These are phyloP conservation scores for Sapayoa aenigma DNA, from an alignment of 2,113 vertebrate genomes.

Conservation along the genomic window DNA sequence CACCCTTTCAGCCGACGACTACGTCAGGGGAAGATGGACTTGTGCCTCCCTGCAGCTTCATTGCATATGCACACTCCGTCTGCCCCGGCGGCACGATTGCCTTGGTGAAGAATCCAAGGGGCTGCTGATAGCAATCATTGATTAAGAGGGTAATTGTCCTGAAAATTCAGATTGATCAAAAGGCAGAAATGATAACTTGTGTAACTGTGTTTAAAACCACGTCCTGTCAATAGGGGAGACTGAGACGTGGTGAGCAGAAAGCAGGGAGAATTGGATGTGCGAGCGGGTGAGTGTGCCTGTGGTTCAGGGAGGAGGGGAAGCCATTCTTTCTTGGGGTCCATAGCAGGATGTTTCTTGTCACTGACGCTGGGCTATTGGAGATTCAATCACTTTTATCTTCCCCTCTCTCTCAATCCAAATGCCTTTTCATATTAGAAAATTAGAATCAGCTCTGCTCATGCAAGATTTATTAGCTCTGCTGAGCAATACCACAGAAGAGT, in stretches of 20 bases:
- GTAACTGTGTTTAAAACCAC: slow-evolving; percentile 81
- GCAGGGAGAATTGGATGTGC: slow-evolving; percentile 74
- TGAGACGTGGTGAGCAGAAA: slow-evolving; percentile 70
- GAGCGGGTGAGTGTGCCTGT: slow-evolving; percentile 33
- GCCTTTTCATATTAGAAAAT: slow-evolving; percentile 86
- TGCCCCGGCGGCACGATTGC: slow-evolving; percentile 72
- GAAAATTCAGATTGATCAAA: slow-evolving; percentile 85
- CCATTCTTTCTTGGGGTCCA: slow-evolving; percentile 74
- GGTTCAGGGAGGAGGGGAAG: slow-evolving; percentile 44
- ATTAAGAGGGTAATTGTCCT: slow-evolving; percentile 84
- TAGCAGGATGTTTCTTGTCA: slow-evolving; percentile 80
- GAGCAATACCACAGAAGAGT: slow-evolving; percentile 78
- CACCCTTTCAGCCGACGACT: slow-evolving; percentile 56
- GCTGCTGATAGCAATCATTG: slow-evolving; percentile 82
- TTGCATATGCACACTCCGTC: slow-evolving; percentile 76
- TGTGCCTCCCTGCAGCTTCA: slow-evolving; percentile 71
- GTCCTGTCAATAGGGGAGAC: slow-evolving; percentile 77
- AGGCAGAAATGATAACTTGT: slow-evolving; percentile 83
- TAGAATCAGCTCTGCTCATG: slow-evolving; percentile 83
- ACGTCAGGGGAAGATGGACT: slow-evolving; percentile 69
- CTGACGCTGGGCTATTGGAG: slow-evolving; percentile 78
- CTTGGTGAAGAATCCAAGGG: slow-evolving; percentile 74
- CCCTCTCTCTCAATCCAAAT: slow-evolving; percentile 81
- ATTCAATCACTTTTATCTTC: slow-evolving; percentile 85
- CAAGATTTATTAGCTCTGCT: slow-evolving; percentile 85